Conservation (phyloP, 1,140 invertebrate species). For the Branchinecta lindahli region DNA sequence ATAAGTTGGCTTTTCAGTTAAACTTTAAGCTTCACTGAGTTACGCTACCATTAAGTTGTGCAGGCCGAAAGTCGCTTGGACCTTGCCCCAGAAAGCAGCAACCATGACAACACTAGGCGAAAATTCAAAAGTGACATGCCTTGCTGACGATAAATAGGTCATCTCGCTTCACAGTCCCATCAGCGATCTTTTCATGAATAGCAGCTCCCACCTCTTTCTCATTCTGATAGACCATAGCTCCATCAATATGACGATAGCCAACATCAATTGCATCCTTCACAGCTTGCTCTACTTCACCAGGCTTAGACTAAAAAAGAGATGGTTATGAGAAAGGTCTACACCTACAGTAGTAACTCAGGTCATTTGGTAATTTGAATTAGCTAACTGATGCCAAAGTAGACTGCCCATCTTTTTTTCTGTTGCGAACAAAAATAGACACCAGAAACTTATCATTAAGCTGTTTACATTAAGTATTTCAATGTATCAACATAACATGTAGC, state of each 20-base stretch:
- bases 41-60: too few relatives aligned
- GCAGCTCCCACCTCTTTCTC: slow-evolving; percentile 67
- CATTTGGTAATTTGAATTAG: not conserved
- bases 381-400: not conserved
- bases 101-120: not conserved
- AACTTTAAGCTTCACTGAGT: too few relatives aligned
- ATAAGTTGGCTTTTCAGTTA: too few relatives aligned
- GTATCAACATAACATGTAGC: too few relatives aligned
- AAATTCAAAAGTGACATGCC: slow-evolving; percentile 30
- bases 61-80: not conserved
- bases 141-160: slow-evolving; percentile 33
- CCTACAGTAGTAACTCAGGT: slow-evolving; percentile 19
- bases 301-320: slow-evolving; percentile 42
- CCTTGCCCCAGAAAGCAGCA: not conserved
- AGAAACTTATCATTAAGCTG: too few relatives aligned
- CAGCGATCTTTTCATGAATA: slow-evolving; percentile 49
- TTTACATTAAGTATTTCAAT: not conserved
- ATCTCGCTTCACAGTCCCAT: slow-evolving; percentile 51
- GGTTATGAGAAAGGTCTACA: not conserved
- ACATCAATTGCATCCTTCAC: slow-evolving; percentile 56
- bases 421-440: too few relatives aligned
- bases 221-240: slow-evolving; percentile 63
- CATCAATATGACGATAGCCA: slow-evolving; percentile 69
- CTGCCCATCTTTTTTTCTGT: too few relatives aligned
- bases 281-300: slow-evolving; percentile 51